A percentile compares a stretch with the other conserved stretches of the same genome.
These are phyloP conservation scores for Philopedon plagiatum DNA, from an alignment of 2,888 invertebrate species.

Conservation along the genomic window DNA sequence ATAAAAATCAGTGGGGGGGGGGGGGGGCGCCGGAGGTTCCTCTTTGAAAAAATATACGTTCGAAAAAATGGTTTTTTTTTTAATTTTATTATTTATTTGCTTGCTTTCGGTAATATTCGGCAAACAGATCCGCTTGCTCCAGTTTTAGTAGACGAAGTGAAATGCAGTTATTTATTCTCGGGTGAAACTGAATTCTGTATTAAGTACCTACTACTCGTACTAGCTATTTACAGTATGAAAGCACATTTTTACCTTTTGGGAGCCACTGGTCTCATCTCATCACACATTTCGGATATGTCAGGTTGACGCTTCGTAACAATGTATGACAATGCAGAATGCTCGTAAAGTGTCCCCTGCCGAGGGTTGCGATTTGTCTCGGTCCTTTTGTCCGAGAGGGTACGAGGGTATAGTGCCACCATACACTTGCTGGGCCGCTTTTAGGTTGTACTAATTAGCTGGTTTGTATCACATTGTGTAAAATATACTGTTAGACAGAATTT, in stretches of 20 bases:
- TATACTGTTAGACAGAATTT: not conserved
- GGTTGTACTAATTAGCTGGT: not conserved
- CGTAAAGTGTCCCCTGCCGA: constrained; percentile 54
- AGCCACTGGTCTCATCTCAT: not conserved
- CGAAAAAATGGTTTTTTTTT: too few species aligned
- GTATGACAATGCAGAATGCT: constrained; percentile 53
- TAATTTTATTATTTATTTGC: too few species aligned
- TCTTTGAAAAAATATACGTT: too few species aligned
- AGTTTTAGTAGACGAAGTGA: too few species aligned
- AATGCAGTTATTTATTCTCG: too few species aligned
- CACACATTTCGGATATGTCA: constrained; percentile 26
- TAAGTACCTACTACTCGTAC: too few species aligned
- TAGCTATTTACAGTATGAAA: too few species aligned
- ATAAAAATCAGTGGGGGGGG: too few species aligned
- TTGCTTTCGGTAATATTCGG: too few species aligned
- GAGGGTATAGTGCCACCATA: constrained; percentile 3
- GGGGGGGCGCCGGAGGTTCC: too few species aligned
- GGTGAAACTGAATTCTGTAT: too few species aligned
- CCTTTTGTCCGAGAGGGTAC: constrained; percentile 5
- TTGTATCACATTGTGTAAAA: not conserved
- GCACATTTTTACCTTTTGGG: not conserved
- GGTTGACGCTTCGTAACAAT: constrained; percentile 55
- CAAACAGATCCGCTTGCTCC: too few species aligned
- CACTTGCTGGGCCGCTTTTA: constrained; percentile 12
- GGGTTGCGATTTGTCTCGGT: constrained; percentile 57